Conservation (phyloP, 2,113 vertebrate genomes). For the Odobenus rosmarus region DNA sequence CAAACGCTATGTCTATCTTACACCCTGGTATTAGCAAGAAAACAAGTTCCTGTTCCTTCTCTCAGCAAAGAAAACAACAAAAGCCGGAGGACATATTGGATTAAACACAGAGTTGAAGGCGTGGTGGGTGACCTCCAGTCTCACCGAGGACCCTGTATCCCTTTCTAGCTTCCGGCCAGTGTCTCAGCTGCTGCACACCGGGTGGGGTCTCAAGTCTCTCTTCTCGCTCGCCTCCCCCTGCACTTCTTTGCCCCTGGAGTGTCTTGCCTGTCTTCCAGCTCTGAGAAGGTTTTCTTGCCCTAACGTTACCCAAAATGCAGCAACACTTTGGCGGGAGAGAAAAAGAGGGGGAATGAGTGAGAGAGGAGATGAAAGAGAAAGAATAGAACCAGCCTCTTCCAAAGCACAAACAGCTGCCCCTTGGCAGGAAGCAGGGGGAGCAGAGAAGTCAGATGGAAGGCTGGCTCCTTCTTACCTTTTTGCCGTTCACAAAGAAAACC, state of each 20-base stretch:
- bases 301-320: not conserved
- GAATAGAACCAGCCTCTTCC: not conserved
- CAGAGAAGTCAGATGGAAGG: not conserved
- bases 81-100: not conserved
- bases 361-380: not conserved
- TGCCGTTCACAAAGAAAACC: constrained; percentile 97
- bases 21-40: not conserved
- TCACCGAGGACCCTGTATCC: not conserved
- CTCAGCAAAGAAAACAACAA: not conserved
- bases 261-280: not conserved
- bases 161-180: not conserved
- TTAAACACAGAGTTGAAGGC: not conserved
- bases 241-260: not conserved
- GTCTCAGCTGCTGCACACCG: not conserved
- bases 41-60: not conserved
- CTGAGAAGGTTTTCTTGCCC: not conserved
- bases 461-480: constrained; percentile 89
- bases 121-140: not conserved
- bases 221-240: not conserved
- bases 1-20: not conserved
- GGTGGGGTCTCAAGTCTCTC: fast-evolving
- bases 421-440: not conserved
- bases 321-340: not conserved
- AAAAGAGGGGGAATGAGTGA: not conserved
- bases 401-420: not conserved